A percentile compares a stretch with the other conserved stretches of the same genome.
Conservation (phyloP, 2,888 invertebrate genomes). For the Eupsilia transversa region DNA sequence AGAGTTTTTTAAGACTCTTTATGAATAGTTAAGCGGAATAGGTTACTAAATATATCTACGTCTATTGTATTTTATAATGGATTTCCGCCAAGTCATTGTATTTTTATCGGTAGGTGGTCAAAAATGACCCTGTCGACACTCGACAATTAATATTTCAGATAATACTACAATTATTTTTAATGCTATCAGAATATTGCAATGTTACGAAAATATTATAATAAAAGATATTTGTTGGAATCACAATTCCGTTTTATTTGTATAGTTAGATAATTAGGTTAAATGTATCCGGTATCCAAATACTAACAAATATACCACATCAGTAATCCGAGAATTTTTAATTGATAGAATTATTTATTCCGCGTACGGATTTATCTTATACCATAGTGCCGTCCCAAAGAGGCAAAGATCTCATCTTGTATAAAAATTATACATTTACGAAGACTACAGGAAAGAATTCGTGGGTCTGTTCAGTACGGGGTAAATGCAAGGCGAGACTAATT, state of each 20-base stretch:
- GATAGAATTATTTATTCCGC: slow-evolving; percentile 1
- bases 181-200: too few species aligned
- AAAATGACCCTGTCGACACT: not conserved
- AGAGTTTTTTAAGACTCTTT: too few species aligned
- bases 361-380: slow-evolving; percentile 12
- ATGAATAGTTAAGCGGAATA: too few species aligned
- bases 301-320: not conserved
- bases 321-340: slow-evolving; percentile 13
- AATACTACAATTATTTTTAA: not conserved
- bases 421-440: slow-evolving; percentile 27
- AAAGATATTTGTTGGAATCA: not conserved
- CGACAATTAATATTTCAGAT: not conserved
- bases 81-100: too few species aligned
- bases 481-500: slow-evolving; percentile 25
- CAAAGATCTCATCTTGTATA: slow-evolving; percentile 26
- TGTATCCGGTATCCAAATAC: not conserved
- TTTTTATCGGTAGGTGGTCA: too few species aligned
- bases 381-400: slow-evolving; percentile 36
- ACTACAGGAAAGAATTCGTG: slow-evolving; percentile 33
- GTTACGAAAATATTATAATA: not conserved
- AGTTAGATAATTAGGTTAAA: not conserved
- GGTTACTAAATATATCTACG: too few species aligned
- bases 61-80: too few species aligned
- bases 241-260: not conserved
- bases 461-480: slow-evolving; percentile 15